Conservation (phyloP, 2,888 invertebrate genomes). For the Drosophila nr. perissopoda region DNA sequence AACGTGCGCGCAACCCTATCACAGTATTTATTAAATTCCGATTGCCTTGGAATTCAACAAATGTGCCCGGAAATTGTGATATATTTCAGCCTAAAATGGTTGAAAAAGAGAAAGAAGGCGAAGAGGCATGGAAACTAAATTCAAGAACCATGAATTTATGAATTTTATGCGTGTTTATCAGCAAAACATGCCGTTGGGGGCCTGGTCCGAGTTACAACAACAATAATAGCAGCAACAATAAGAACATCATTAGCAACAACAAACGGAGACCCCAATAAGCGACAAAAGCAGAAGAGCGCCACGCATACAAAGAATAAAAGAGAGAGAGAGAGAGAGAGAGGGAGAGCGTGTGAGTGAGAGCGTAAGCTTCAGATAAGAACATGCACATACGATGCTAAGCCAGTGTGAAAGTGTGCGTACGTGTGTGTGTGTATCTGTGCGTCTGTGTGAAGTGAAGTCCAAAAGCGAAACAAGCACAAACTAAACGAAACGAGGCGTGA, state of each 20-base stretch:
- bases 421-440: constrained; percentile 15
- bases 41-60: constrained; percentile 61
- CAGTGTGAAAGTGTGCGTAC: constrained; percentile 7
- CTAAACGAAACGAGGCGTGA: constrained; percentile 74
- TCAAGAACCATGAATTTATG: constrained; percentile 68
- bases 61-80: constrained; percentile 45
- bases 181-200: constrained; percentile 64
- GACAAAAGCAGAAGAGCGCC: constrained; percentile 44
- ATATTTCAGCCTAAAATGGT: constrained; percentile 65
- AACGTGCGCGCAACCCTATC: constrained; percentile 28
- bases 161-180: constrained; percentile 77
- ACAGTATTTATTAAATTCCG: constrained; percentile 14
- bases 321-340: constrained; percentile 12
- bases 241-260: constrained; percentile 28
- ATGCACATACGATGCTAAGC: constrained; percentile 10
- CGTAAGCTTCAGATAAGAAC: constrained; percentile 53
- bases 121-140: constrained; percentile 41
- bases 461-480: constrained; percentile 58
- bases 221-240: constrained; percentile 11
- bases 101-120: constrained; percentile 6
- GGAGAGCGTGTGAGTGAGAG: constrained; percentile 1
- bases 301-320: constrained; percentile 45
- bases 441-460: constrained; percentile 44
- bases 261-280: constrained; percentile 5
- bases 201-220: constrained; percentile 24